These are phyloP conservation scores for Eupithecia dodoneata DNA, from an alignment of 2,888 invertebrate species.

Conservation along the genomic window DNA sequence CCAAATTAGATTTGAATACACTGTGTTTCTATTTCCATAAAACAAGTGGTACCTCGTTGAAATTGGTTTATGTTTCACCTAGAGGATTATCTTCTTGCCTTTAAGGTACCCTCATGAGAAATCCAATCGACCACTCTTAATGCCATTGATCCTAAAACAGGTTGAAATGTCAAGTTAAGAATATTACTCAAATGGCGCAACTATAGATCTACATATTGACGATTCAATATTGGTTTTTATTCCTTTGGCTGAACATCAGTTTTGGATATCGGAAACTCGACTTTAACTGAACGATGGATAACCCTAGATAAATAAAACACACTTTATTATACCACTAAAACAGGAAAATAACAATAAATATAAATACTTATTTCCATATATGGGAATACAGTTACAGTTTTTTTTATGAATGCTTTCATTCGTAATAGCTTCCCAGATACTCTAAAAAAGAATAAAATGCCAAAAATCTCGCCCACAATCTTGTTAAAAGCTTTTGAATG, in stretches of 20 bases:
- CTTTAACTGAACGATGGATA: conserved; percentile 7
- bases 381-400: not conserved
- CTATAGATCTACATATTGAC: not conserved
- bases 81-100: conserved; percentile 11
- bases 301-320: no score
- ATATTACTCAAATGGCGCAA: not conserved
- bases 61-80: conserved; percentile 39
- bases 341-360: no score
- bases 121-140: not conserved
- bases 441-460: not conserved
- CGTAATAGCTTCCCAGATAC: not conserved
- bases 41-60: conserved; percentile 35
- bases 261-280: not conserved
- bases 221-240: not conserved
- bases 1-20: conserved; percentile 45
- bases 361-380: not conserved
- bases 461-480: conserved; percentile 17
- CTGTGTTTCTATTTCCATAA: conserved; percentile 41
- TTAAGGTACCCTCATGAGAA: not conserved
- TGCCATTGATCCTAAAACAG: not conserved
- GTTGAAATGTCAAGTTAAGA: not conserved
- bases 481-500: conserved; percentile 27
- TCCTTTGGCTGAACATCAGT: not conserved
- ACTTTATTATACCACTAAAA: no score
- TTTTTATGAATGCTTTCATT: not conserved